Evolutionary conservation across 2,113 vertebrate genomes (phyloP), one percentile per base, ranked within the genome.

Genomic region (Rattus rattus): DNA sequence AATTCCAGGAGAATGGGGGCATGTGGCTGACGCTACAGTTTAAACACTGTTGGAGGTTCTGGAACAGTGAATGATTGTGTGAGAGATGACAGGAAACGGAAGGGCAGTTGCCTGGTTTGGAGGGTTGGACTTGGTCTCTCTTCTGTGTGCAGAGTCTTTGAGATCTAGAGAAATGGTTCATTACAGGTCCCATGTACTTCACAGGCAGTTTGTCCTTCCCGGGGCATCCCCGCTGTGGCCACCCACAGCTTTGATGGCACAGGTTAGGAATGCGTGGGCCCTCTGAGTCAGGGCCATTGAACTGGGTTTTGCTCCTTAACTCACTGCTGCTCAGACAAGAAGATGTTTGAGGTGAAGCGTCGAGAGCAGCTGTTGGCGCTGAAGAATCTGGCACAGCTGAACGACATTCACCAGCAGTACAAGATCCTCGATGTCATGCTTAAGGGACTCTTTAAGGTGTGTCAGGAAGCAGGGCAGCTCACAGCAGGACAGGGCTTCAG

Each of bases 391-490:
- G 99, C 99, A 0, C 99, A 99, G 98, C 99, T 99, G 92, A 99
- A 99, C 0, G 99, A 99, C 59, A 96, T 99, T 97, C 99, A 99
- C 99, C 99, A 99, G 98, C 99, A 99, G 97, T 99, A 99, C 98
- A 99, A 99, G 98, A 99, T 99, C 98, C 99, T 99, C 11, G 99
- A 99, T 97, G 99, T 99, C 98, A 99, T 99, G 99, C 99, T 99
- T 94, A 99, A 99, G 98, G 99, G 99, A 26, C 99, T 99, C 72
- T 99, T 99, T 97, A 99, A 99, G 99, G 99, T 99, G 93, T 96
- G 97, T 36, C 14, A 33, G 81, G 93, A 63, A 24, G 2, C 14
- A 2, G 91, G 91, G 12, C 59, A 67, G 67, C 72, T 81, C 30
- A 0, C 0, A 8, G 70, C 56, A 91, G 91, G 30, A 52, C 63